Evolutionary conservation across 2,888 invertebrate species (phyloP), one percentile per base, ranked within the genome.

Genomic region (Podabrus alpinus): DNA sequence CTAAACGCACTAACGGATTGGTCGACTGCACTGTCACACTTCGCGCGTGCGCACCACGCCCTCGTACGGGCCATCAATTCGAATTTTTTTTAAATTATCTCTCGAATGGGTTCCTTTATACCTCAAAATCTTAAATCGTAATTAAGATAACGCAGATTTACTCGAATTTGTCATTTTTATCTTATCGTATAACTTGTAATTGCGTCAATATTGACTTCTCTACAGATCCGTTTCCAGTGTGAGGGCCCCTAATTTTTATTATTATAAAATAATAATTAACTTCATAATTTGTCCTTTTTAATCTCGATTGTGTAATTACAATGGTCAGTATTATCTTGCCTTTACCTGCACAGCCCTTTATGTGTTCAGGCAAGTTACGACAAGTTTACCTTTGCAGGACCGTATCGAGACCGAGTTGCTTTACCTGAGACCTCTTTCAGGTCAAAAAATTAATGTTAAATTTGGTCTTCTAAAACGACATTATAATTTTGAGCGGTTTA

Each of bases 1-100:
- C 29, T 69, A 70, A 69, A 64, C 19, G 3, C 45, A 60, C 7
- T n/a, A 66, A 21, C 60, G 71, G 69, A 76, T 74, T 73, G 72
- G 76, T 73, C 73, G 62, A 69, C 72, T 75, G 72, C 75, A 70
- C 75, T 68, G 75, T 72, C 59, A 69, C 66, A 15, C 66, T 66
- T 61, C 11, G 66, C 24, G 24, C 19, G 64, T 59, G 62, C 62
- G 62, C 19, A 17, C 17, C 17, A 64, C 61, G 62, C n/a, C 7
- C n/a, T 5, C 0, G n/a, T n/a, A 2, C n/a, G 45, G 45, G n/a
- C n/a, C 45, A 24, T 24, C 24, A n/a, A 45, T 45, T 45, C n/a
- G n/a, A 45, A 45, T 45, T 45, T 45, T 45, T 45, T 45, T n/a
- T 45, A 45, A 45, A 45, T 45, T 45, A 45, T 45, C 45, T 7